A percentile compares a stretch with the other conserved stretches of the same genome.
These are phyloP conservation scores for Pristionchus mayeri DNA, from an alignment of 2,888 invertebrate species.

Conservation along the genomic window DNA sequence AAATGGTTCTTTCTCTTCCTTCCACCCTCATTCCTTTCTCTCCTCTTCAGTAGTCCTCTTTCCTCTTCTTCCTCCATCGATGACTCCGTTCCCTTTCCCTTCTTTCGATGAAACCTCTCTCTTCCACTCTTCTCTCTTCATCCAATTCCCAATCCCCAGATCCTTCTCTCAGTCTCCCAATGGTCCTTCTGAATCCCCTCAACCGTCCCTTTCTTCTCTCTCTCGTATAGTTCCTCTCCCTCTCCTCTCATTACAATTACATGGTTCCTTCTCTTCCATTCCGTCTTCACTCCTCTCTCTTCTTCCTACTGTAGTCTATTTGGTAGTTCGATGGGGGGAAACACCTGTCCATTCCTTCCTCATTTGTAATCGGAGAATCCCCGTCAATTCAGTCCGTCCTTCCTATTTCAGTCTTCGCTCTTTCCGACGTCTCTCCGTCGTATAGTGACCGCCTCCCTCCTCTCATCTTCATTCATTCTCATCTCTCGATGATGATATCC, in stretches of 20 bases:
- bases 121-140: neutral
- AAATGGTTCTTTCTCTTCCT: neutral
- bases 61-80: neutral
- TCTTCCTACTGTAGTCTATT: neutral
- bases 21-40: neutral
- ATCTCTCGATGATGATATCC: neutral
- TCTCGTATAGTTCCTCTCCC: neutral
- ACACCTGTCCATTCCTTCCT: neutral
- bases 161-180: neutral
- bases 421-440: constrained; percentile 1
- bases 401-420: constrained; percentile 23
- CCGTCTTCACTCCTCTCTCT: neutral
- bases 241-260: constrained; percentile 8
- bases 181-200: constrained; percentile 8
- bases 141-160: neutral
- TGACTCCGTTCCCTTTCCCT: neutral
- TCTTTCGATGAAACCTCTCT: neutral
- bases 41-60: neutral
- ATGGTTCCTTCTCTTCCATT: neutral
- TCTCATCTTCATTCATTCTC: neutral
- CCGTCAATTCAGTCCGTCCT: neutral
- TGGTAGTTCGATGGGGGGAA: neutral
- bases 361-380: constrained; percentile 21
- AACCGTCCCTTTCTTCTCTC: neutral
- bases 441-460: constrained; percentile 12